Evolutionary conservation across 2,888 invertebrate species (phyloP).

Genomic region (Hydrotaea cyrtoneurina): DNA sequence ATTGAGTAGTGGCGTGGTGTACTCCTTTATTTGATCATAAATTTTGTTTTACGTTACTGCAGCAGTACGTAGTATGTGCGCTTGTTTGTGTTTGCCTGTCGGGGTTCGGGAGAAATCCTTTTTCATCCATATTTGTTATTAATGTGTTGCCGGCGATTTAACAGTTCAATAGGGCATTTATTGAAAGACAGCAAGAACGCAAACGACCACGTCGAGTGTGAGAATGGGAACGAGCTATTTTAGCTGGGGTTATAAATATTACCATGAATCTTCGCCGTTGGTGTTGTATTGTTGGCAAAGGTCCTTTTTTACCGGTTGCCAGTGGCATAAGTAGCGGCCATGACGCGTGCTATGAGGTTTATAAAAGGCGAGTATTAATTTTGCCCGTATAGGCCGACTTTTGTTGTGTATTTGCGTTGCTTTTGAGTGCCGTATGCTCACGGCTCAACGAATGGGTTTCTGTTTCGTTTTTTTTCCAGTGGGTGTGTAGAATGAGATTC

Average conservation of each 20-base stretch:
- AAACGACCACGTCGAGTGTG: not conserved
- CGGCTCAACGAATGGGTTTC: not conserved
- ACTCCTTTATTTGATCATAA: conserved; percentile 63
- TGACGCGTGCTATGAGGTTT: not conserved
- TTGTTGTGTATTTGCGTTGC: not conserved
- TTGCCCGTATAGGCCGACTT: not conserved
- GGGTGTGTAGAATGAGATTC: not conserved
- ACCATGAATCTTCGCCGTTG: not conserved
- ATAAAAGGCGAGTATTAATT: not conserved
- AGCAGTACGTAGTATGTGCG: not conserved
- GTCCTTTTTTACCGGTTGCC: not conserved
- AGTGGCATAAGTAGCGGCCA: not conserved
- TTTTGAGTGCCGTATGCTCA: not conserved
- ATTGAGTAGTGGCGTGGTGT: conserved; percentile 13
- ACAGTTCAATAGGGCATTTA: conserved; percentile 66
- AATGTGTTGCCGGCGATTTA: conserved; percentile 60
- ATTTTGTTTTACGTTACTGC: conserved; percentile 54
- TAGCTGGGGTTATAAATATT: conserved; percentile 26
- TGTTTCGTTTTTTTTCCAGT: too few species aligned
- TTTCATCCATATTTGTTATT: conserved; percentile 61
- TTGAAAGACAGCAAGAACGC: conserved; percentile 33
- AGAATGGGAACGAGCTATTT: not conserved
- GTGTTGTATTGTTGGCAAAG: conserved; percentile 7
- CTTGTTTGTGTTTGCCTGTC: conserved; percentile 27
- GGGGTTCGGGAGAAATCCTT: conserved; percentile 44